A percentile compares a stretch with the other conserved stretches of the same genome.
Conservation (phyloP, 2,888 invertebrate species). For the Isoperla grammatica region DNA sequence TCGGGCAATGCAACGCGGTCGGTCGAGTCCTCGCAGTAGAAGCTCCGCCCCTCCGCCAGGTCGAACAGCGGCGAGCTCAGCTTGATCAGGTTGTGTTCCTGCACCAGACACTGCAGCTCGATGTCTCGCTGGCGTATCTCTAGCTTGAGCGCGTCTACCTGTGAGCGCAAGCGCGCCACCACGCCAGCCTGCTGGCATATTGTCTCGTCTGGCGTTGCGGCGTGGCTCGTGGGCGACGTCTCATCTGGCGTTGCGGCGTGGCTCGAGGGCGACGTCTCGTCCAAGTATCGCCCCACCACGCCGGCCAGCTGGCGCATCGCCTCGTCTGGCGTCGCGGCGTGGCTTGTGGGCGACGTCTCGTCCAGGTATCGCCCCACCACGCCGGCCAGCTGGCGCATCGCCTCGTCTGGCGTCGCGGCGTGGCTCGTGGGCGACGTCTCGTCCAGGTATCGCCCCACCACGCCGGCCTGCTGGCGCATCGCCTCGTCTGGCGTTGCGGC, state of each 20-base stretch:
- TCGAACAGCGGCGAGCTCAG: neutral
- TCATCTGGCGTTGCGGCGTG: constrained; percentile 17
- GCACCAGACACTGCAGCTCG: constrained; percentile 1
- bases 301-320: no score
- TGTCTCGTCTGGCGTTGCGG: neutral
- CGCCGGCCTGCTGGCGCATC: neutral
- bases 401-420: neutral
- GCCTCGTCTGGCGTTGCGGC: no score
- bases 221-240: neutral
- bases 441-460: constrained; percentile 10
- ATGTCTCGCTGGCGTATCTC: constrained; percentile 17
- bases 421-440: neutral
- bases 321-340: no score
- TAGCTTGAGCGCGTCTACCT: constrained; percentile 41
- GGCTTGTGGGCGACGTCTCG: neutral
- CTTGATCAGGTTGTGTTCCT: neutral
- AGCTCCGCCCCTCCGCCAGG: neutral
- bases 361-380: constrained; percentile 11
- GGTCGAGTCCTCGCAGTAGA: no score
- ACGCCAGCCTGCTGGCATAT: neutral
- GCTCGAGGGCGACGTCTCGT: constrained; percentile 28
- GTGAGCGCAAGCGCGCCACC: constrained; percentile 39
- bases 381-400: neutral
- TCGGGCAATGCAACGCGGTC: no score
- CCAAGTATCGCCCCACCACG: no score